Percentiles rank a stretch among this genome's conserved stretches.
These are phyloP conservation scores for Galemys pyrenaicus DNA, from an alignment of 2,113 vertebrate species.

Conservation along the genomic window DNA sequence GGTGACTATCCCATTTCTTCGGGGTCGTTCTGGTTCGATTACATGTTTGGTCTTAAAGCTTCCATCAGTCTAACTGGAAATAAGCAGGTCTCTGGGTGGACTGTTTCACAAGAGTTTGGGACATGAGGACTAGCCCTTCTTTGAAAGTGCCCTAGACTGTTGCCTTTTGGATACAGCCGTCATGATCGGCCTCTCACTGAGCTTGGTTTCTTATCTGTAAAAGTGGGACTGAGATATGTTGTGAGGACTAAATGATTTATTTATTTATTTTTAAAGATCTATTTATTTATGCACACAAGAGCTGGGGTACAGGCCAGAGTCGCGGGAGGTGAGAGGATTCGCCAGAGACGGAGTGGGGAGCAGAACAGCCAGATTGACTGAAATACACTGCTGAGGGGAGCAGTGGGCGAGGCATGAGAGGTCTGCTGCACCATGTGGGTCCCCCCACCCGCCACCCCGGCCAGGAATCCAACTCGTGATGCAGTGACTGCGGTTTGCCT, in stretches of 20 bases:
- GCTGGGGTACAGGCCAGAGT: no score
- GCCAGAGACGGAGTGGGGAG: no score
- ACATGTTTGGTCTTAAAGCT: not conserved
- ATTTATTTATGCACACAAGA: no score
- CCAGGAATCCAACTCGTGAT: no score
- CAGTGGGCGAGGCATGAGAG: no score
- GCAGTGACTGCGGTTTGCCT: no score
- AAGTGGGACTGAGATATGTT: not conserved
- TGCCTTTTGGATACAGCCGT: not conserved
- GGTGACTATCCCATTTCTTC: not conserved
- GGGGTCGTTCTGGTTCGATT: not conserved
- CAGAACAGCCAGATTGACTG: no score
- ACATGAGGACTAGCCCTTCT: not conserved
- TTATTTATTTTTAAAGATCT: no score
- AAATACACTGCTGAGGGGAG: no score
- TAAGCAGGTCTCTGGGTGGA: not conserved
- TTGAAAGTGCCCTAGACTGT: not conserved
- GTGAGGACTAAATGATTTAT: not conserved
- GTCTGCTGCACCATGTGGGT: no score
- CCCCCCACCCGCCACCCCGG: no score
- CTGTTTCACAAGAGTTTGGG: not conserved
- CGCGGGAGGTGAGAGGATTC: no score
- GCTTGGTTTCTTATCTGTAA: not conserved
- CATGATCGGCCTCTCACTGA: not conserved
- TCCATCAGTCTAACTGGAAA: not conserved